These are phyloP conservation scores for Pseudopleuronectes americanus DNA, from an alignment of 2,797 vertebrate genomes.

Conservation along the genomic window DNA sequence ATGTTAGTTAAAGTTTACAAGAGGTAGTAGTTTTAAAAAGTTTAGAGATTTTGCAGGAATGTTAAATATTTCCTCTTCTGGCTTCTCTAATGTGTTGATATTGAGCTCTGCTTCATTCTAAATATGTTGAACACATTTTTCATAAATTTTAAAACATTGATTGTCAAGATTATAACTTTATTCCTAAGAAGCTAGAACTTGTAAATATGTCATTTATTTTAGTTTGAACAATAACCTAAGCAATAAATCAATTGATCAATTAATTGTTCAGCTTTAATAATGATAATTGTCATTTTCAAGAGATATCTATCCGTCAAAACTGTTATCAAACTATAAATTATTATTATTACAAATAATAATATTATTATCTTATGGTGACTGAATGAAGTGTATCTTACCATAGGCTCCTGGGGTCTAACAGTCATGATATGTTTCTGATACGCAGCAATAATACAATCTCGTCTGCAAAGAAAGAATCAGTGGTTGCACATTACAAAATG, in stretches of 20 bases:
- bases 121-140: too few relatives aligned
- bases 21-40: too few relatives aligned
- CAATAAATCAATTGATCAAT: too few relatives aligned
- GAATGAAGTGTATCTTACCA: slow-evolving; percentile 65
- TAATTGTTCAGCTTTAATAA: too few relatives aligned
- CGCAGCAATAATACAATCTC: slow-evolving; percentile 83
- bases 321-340: too few relatives aligned
- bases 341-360: too few relatives aligned
- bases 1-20: too few relatives aligned
- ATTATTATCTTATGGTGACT: not conserved
- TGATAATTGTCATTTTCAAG: not conserved
- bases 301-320: not conserved
- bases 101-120: too few relatives aligned
- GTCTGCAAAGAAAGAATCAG: slow-evolving; percentile 62
- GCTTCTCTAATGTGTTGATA: not conserved
- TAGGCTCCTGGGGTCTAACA: slow-evolving; percentile 67
- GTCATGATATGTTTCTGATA: slow-evolving; percentile 81
- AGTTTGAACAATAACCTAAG: too few relatives aligned
- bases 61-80: not conserved
- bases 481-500: not conserved
- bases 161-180: too few relatives aligned
- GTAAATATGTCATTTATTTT: too few relatives aligned
- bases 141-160: not conserved
- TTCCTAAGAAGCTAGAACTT: too few relatives aligned
- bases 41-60: not conserved